phyloP scores from a whole-genome alignment of 2,113 vertebrate genomes.

The Hydrolagus affinis region DNA sequence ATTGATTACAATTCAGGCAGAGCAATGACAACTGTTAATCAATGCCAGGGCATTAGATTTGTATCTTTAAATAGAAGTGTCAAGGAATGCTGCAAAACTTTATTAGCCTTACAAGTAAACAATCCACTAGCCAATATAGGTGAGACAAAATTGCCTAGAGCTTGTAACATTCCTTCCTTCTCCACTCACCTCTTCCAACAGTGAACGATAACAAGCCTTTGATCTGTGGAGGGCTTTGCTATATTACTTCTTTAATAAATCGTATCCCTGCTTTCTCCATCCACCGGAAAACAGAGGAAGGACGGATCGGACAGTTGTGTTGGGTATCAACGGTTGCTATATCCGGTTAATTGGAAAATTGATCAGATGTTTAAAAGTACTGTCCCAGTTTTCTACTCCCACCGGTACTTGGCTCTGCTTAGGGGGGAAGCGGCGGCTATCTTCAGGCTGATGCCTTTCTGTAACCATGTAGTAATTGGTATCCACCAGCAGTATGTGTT shows the following conservation, averaged over 20 bases:
- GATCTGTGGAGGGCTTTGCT: too few relatives aligned
- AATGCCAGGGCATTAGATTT: conserved; percentile 50
- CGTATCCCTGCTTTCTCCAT: too few relatives aligned
- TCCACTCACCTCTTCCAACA: background rate
- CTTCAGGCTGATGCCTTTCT: background rate
- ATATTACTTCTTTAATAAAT: too few relatives aligned
- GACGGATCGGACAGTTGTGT: too few relatives aligned
- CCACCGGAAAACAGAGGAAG: too few relatives aligned
- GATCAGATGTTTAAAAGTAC: too few relatives aligned
- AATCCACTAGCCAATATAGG: background rate
- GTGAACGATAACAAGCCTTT: background rate
- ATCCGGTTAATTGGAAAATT: too few relatives aligned
- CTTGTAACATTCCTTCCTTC: background rate
- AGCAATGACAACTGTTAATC: conserved; percentile 55
- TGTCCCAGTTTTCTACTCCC: too few relatives aligned
- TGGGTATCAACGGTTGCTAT: too few relatives aligned
- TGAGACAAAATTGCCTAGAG: background rate
- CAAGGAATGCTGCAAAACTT: conserved; percentile 23
- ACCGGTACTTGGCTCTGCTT: too few relatives aligned
- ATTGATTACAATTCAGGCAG: conserved; percentile 52
- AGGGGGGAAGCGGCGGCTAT: too few relatives aligned
- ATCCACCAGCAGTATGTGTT: background rate
- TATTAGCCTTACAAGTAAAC: conserved; percentile 29
- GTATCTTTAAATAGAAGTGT: conserved; percentile 55
- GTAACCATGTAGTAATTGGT: background rate